Conservation (phyloP, 2,888 invertebrate genomes). For the Cosmia pyralina region DNA sequence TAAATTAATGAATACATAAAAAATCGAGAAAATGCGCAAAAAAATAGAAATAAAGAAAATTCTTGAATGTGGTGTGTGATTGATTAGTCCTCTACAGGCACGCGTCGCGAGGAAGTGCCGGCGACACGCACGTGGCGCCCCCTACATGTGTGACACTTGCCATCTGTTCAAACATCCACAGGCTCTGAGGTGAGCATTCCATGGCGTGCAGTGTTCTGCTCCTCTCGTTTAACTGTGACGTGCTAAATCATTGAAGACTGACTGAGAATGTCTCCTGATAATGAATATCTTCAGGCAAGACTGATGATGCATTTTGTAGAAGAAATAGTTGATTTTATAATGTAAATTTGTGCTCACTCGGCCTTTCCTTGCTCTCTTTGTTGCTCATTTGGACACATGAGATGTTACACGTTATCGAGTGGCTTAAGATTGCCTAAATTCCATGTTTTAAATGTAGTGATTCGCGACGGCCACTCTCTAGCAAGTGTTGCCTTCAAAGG, state of each 20-base stretch:
- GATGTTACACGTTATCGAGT: constrained; percentile 80
- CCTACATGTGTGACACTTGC: constrained; percentile 86
- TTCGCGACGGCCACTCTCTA: constrained; percentile 68
- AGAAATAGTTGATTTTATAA: constrained; percentile 79
- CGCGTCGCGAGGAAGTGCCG: constrained; percentile 61
- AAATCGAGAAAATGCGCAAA: constrained; percentile 82
- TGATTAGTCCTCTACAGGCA: constrained; percentile 81
- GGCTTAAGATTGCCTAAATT: constrained; percentile 75
- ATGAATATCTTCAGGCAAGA: constrained; percentile 77
- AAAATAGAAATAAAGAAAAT: constrained; percentile 89
- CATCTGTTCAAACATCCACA: constrained; percentile 79
- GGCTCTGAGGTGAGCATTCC: constrained; percentile 63
- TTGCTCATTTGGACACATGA: constrained; percentile 83
- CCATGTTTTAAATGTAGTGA: constrained; percentile 69
- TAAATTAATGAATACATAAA: constrained; percentile 88
- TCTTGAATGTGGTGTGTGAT: constrained; percentile 89
- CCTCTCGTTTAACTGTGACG: constrained; percentile 65
- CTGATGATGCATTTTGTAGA: constrained; percentile 86
- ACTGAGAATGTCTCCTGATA: constrained; percentile 76
- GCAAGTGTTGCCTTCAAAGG: constrained; percentile 81
- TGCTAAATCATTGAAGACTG: constrained; percentile 82
- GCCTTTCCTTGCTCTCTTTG: constrained; percentile 86
- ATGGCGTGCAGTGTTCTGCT: constrained; percentile 64
- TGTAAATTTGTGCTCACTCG: constrained; percentile 71
- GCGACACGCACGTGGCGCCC: constrained; percentile 59